Evolutionary conservation across 2,797 vertebrate genomes (phyloP).

Genomic region (Aulostomus chinensis): DNA sequence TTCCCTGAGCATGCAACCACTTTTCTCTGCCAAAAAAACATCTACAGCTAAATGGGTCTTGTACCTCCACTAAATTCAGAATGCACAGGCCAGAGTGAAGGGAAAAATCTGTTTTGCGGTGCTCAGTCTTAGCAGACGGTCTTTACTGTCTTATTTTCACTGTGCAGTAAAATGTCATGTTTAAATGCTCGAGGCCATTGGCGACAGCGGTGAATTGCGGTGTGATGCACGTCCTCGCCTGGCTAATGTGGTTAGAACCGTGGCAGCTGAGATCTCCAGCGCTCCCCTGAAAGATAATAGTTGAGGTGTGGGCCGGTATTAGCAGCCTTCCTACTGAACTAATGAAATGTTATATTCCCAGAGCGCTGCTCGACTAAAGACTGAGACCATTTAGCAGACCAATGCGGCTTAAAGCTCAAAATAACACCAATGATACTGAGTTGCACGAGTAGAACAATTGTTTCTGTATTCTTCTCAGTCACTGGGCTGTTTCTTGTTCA

Average conservation of each 20-base stretch:
- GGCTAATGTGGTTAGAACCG: conserved; percentile 23
- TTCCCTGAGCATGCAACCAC: conserved; percentile 13
- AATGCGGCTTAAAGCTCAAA: neutral
- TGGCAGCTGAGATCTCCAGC: conserved; percentile 17
- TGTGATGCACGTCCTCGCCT: neutral
- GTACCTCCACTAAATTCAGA: too few relatives aligned
- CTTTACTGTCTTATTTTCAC: neutral
- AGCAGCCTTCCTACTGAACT: too few relatives aligned
- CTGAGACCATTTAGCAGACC: neutral
- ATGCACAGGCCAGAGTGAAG: too few relatives aligned
- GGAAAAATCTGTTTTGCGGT: conserved; percentile 13
- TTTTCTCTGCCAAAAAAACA: conserved; percentile 24
- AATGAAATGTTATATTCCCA: conserved; percentile 8
- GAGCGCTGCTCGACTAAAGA: neutral
- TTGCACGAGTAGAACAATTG: too few relatives aligned
- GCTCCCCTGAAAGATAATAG: conserved; percentile 5
- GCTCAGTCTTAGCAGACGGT: conserved; percentile 23
- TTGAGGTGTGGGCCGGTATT: neutral
- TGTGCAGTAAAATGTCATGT: neutral
- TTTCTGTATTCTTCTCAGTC: too few relatives aligned
- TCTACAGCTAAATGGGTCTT: conserved; percentile 37
- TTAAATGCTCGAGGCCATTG: conserved; percentile 9
- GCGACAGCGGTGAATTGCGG: conserved; percentile 3
- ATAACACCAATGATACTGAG: too few relatives aligned
- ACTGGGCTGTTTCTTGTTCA: too few relatives aligned